Evolutionary conservation across 2,888 invertebrate species (phyloP).

Genomic region (Ypsolopha scabrella): DNA sequence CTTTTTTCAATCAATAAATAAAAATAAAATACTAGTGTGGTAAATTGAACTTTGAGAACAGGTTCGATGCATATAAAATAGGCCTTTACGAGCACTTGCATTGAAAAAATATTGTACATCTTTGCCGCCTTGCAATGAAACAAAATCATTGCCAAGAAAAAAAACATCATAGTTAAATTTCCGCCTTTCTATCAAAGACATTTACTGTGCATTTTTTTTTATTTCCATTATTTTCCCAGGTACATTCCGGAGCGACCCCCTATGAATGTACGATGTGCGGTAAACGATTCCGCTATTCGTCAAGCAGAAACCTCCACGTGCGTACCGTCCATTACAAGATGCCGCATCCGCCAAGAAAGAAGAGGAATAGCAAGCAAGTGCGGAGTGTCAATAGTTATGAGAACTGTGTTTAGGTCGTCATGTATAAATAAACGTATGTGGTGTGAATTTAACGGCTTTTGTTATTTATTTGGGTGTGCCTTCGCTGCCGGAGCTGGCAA

Average conservation of each 20-base stretch:
- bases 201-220: too few species aligned
- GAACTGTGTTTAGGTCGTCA: not conserved
- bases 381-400: not conserved
- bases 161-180: too few species aligned
- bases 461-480: not conserved
- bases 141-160: too few species aligned
- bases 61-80: too few species aligned
- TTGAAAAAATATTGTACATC: too few species aligned
- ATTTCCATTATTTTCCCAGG: conserved; percentile 12
- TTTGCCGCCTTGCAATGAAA: too few species aligned
- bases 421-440: not conserved
- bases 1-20: too few species aligned
- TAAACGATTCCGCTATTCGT: conserved; percentile 26
- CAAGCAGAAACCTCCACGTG: conserved; percentile 22
- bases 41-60: too few species aligned
- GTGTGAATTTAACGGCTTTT: not conserved
- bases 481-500: not conserved
- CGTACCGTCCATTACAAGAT: conserved; percentile 24
- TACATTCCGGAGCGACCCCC: conserved; percentile 19
- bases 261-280: conserved; percentile 23
- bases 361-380: not conserved
- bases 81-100: too few species aligned
- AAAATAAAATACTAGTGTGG: too few species aligned
- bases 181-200: too few species aligned
- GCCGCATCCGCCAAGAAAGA: conserved; percentile 18